Evolutionary conservation across 2,797 vertebrate species (phyloP), one percentile per base, ranked within the genome.

Genomic region (Kryptopterus vitreolus): DNA sequence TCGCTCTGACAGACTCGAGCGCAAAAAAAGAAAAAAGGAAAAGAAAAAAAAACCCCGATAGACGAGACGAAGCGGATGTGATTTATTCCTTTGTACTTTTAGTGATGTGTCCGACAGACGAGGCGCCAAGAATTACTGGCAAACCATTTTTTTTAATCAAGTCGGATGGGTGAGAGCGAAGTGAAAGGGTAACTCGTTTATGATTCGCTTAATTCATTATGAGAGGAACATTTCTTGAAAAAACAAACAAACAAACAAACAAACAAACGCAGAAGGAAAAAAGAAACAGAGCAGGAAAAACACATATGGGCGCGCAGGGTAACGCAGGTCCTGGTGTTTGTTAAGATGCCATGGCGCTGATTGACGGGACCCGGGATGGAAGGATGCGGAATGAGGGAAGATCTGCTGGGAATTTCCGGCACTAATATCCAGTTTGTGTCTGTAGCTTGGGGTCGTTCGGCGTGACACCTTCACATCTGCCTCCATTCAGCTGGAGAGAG

Each of bases 51-150:
- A n/a, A n/a, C n/a, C n/a, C n/a, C 10, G 38, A 10, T 57, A 71
- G 68, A 83, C 65, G 79, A 48, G 78, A 71, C 71, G 66, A 79
- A 63, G 81, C 77, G 77, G 70, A 79, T 62, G 71, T 83, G 82
- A 87, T 86, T 84, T 87, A 88, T 84, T 84, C 62, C 55, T 84
- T 78, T 82, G 74, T 85, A 68, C 85, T 87, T 87, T 85, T 74
- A 83, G 81, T 63, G 57, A 71, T 43, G 77, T 70, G 76, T 65
- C 77, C 77, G 68, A 43, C 66, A 38, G 75, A 55, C 66, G 57
- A 63, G 80, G 59, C 84, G 85, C 85, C 85, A 85, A 84, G 85
- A 83, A 86, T 82, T 86, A 83, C 71, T 58, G 82, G 79, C 81
- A 78, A 88, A 83, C 79, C 16, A 18, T 53, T 72, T 69, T 57